Conservation (phyloP, 2,113 vertebrate genomes). For the Lates calcarifer region DNA sequence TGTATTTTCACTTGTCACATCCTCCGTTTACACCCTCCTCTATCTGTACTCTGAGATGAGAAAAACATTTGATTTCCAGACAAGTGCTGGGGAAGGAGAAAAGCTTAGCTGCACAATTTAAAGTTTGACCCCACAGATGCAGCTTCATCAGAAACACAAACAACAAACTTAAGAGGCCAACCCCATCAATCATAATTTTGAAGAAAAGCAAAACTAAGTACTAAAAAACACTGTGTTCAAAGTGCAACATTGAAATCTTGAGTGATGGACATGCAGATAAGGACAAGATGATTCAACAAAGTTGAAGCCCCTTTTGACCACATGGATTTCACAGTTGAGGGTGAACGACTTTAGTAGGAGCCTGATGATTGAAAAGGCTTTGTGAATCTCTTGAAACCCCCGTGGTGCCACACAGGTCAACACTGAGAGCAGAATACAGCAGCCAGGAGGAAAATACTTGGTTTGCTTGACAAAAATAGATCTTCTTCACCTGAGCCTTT, state of each 20-base stretch:
- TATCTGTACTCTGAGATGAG: slow-evolving; percentile 18
- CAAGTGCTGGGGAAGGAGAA: neutral
- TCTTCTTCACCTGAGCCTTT: slow-evolving; percentile 5
- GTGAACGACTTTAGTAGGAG: slow-evolving; percentile 29
- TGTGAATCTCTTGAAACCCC: slow-evolving; percentile 13
- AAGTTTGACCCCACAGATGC: neutral
- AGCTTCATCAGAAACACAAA: neutral
- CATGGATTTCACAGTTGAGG: slow-evolving; percentile 19
- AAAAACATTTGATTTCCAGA: neutral
- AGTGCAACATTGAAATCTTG: neutral
- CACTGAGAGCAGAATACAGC: slow-evolving; percentile 4
- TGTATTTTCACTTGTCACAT: slow-evolving; percentile 1
- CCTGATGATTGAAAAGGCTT: slow-evolving; percentile 49
- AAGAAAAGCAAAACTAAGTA: neutral
- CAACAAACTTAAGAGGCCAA: neutral
- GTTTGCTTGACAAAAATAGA: slow-evolving; percentile 7
- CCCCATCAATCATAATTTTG: neutral
- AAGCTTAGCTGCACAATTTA: neutral
- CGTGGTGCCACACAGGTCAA: neutral
- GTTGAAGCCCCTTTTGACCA: slow-evolving; percentile 8
- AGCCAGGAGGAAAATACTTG: slow-evolving; percentile 2
- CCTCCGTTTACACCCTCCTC: neutral
- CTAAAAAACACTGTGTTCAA: neutral
- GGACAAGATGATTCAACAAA: neutral
- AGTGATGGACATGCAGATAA: neutral